phyloP scores from a whole-genome alignment of 1,140 invertebrate species.

The Lethrus apterus region DNA sequence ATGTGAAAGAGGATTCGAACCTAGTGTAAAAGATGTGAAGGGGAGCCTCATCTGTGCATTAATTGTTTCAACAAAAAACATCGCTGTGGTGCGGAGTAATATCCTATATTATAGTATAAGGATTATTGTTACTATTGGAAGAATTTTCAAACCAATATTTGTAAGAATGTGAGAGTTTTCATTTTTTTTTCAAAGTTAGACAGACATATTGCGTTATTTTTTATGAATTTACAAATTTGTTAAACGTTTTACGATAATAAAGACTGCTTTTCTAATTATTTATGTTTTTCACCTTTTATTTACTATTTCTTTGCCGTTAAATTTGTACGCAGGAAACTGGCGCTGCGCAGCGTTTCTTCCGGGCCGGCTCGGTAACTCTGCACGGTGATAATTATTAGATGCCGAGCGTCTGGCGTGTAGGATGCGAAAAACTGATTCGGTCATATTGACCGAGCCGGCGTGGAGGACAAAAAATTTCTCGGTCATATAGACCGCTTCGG shows the following conservation, averaged over 20 bases:
- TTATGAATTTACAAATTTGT: too few relatives aligned
- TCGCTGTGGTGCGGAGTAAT: not conserved
- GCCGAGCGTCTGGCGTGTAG: conserved; percentile 2
- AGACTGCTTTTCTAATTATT: too few relatives aligned
- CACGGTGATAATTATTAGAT: not conserved
- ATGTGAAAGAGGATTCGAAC: not conserved
- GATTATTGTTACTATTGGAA: too few relatives aligned
- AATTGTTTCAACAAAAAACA: not conserved
- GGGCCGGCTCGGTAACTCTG: conserved; percentile 1
- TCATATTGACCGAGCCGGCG: not conserved
- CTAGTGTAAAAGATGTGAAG: not conserved
- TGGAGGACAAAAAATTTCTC: not conserved
- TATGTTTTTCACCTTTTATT: conserved; percentile 1
- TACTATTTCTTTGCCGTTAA: conserved; percentile 5
- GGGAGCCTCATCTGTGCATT: not conserved
- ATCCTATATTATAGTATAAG: too few relatives aligned
- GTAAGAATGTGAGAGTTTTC: too few relatives aligned
- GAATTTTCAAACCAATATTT: too few relatives aligned
- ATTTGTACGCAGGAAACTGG: conserved; percentile 2
- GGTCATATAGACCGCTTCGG: not conserved
- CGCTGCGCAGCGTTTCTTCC: conserved; percentile 2
- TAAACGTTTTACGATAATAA: too few relatives aligned
- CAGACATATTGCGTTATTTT: too few relatives aligned
- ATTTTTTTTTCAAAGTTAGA: too few relatives aligned
- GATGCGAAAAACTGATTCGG: too few relatives aligned